phyloP scores from a whole-genome alignment of 2,797 vertebrate species.

The Pteropus rufus region DNA sequence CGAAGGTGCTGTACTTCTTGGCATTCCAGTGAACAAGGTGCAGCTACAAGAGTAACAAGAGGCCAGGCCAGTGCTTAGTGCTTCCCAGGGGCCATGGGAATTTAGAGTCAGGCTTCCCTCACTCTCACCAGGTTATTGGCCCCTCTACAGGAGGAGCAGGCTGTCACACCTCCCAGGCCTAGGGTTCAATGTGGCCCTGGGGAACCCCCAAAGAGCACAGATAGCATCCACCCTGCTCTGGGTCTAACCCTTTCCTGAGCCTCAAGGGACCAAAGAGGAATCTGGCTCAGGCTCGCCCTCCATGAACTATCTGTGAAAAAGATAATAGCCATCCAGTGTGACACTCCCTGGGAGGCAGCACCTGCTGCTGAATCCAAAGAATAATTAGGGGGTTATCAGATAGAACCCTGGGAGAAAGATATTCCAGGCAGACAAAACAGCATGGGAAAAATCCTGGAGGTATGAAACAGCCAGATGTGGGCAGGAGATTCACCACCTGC shows the following conservation, averaged over 20 bases:
- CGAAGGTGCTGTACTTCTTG: conserved; percentile 91
- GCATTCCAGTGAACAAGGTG: conserved; percentile 99
- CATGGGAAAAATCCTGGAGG: background rate
- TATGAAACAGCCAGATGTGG: background rate
- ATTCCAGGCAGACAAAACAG: background rate
- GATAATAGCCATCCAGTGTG: background rate
- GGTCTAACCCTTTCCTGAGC: background rate
- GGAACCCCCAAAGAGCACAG: background rate
- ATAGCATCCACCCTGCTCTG: background rate
- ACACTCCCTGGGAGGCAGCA: background rate
- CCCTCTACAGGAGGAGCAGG: background rate
- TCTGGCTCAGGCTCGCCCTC: background rate
- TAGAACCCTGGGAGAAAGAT: background rate
- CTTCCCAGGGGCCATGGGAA: background rate
- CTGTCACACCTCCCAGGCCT: background rate
- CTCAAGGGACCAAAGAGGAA: background rate
- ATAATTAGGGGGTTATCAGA: background rate
- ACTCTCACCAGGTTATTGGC: background rate
- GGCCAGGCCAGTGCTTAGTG: background rate
- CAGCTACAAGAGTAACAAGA: conserved; percentile 84
- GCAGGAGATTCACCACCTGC: background rate
- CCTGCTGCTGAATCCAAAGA: background rate
- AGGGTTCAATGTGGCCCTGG: background rate
- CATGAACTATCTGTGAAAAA: background rate
- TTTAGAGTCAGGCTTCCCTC: background rate